Conservation (phyloP, 2,888 invertebrate species). For the Hartigia nigra region DNA sequence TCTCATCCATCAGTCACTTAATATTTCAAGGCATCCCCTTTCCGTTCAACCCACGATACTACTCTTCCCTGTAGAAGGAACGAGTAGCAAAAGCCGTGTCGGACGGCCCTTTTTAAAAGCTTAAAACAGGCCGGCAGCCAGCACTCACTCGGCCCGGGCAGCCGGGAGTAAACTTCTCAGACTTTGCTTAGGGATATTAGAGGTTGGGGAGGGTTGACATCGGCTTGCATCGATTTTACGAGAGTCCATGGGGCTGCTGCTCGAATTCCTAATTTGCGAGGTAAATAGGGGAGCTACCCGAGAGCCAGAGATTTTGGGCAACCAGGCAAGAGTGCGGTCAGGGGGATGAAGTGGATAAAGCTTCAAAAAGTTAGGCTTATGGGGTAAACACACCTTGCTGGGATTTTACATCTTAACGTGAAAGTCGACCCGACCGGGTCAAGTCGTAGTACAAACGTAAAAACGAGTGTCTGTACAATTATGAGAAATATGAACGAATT, state of each 20-base stretch:
- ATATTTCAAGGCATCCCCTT: constrained; percentile 58
- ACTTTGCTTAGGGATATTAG: constrained; percentile 52
- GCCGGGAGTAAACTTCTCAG: constrained; percentile 50
- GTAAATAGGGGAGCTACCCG: constrained; percentile 26
- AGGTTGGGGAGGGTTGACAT: constrained; percentile 12
- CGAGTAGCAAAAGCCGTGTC: constrained; percentile 10
- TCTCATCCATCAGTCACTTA: constrained; percentile 64
- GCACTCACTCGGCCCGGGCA: constrained; percentile 41
- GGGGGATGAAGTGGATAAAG: background rate
- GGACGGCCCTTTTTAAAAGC: constrained; percentile 53
- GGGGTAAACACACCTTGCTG: background rate
- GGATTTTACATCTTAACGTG: background rate
- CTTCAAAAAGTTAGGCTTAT: background rate
- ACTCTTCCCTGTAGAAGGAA: constrained; percentile 28
- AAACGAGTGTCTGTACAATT: background rate
- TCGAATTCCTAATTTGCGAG: constrained; percentile 19
- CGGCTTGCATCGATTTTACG: constrained; percentile 9
- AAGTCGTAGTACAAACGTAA: too few species aligned
- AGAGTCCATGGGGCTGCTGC: background rate
- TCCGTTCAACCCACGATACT: constrained; percentile 41
- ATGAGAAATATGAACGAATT: too few species aligned
- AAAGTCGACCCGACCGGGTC: too few species aligned
- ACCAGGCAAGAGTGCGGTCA: background rate
- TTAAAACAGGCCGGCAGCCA: constrained; percentile 48
- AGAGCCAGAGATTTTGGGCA: background rate